A percentile compares a stretch with the other conserved stretches of the same genome.
Evolutionary conservation across 2,113 vertebrate genomes (phyloP).

Genomic region (Agelaius phoeniceus): DNA sequence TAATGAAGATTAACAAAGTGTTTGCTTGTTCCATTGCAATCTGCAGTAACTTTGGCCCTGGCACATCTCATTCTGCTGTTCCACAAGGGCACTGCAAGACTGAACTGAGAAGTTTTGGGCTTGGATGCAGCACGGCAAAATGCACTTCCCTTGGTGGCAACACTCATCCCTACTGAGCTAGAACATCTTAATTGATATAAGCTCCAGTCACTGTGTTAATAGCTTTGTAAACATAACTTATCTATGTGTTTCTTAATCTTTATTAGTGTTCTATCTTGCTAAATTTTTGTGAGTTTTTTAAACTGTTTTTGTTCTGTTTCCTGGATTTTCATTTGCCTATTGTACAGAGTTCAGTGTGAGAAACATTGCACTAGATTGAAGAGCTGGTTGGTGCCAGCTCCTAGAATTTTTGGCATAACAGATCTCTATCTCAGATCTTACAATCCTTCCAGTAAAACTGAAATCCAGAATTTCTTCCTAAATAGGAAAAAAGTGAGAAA

Average conservation of each 20-base stretch:
- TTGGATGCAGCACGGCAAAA: background rate
- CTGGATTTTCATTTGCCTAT: background rate
- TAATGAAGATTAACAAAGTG: background rate
- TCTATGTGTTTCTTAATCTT: background rate
- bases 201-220: background rate
- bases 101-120: background rate
- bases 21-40: background rate
- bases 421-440: background rate
- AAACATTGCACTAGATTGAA: background rate
- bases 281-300: background rate
- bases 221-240: background rate
- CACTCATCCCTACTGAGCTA: background rate
- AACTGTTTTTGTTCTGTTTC: background rate
- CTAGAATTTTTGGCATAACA: slow-evolving; percentile 13
- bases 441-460: background rate
- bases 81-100: background rate
- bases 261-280: background rate
- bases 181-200: background rate
- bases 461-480: background rate
- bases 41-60: background rate
- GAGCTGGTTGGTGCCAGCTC: background rate
- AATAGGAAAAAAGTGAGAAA: background rate
- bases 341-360: background rate
- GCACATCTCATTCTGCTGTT: background rate
- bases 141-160: fast-evolving